Evolutionary conservation across 2,888 invertebrate species (phyloP), one percentile per base, ranked within the genome.

Genomic region (Parnassius apollo): DNA sequence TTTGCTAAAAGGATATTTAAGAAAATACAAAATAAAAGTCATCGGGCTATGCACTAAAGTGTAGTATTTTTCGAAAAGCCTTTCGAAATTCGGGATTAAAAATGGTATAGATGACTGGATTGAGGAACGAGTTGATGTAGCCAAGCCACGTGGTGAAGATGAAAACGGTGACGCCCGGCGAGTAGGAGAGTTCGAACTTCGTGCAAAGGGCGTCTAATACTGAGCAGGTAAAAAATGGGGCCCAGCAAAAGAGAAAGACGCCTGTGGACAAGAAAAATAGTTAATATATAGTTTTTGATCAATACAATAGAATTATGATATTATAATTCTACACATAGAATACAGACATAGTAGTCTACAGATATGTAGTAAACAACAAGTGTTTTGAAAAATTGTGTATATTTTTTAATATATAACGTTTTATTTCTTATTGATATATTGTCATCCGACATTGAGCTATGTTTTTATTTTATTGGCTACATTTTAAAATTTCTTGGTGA

Each of bases 161-260:
- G 88, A 99, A 99, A 57, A 96, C 96, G 25, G 96, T 95, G 71
- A 98, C 94, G 35, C 98, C 95, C 0, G 98, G 96, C 69, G 95
- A 95, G 83, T 96, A 97, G 69, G 95, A 93, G 72, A 94, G 93
- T 58, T 94, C 94, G 74, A 96, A 91, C 86, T 98, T 97, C 75
- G 96, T 96, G 93, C 99, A 99, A 84, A 99, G 95, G 10, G 99
- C 99, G 82, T 98, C 98, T 92, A 98, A 94, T 70, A 99, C 98
- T 88, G 98, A 98, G 92, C 98, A 98, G 2, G 98, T 97, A 94
- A 99, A 99, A 93, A 99, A 99, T 48, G 99, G 99, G 67, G 98
- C 96, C 99, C 99, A 99, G 90, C 99, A 99, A 79, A 98, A 95
- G 51, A 99, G 94, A 87, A 99, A 99, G 2, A 99, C 98, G 75